phyloP scores from a whole-genome alignment of 1,140 invertebrate species.

The Bombus fervidus region DNA sequence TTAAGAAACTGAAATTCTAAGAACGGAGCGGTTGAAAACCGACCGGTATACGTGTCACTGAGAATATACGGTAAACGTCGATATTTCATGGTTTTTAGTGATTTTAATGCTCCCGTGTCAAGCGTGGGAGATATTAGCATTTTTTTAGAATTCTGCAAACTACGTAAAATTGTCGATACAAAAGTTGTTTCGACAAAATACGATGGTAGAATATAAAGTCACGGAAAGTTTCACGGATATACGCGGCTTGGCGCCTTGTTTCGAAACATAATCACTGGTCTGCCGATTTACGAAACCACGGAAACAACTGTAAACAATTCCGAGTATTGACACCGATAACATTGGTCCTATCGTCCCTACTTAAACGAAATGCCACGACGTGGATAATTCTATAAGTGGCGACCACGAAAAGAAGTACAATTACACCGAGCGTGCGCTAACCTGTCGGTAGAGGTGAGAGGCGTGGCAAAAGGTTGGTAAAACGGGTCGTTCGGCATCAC shows the following conservation, averaged over 20 bases:
- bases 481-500: conserved; percentile 36
- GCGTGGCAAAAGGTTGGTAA: conserved; percentile 59
- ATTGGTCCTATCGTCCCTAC: neutral
- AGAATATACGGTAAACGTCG: neutral
- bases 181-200: neutral
- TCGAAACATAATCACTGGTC: neutral
- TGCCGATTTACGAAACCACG: neutral
- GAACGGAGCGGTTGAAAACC: neutral
- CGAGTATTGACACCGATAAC: neutral
- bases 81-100: neutral
- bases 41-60: neutral
- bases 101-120: neutral
- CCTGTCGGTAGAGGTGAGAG: conserved; percentile 46
- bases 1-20: neutral
- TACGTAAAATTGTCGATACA: neutral
- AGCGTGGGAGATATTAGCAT: no score
- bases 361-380: conserved; percentile 5
- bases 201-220: neutral
- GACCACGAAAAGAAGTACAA: conserved; percentile 57
- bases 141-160: neutral
- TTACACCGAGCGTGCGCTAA: conserved; percentile 51
- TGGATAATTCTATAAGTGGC: conserved; percentile 49
- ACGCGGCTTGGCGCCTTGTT: no score
- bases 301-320: neutral
- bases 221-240: neutral